These are phyloP conservation scores for Mionectes olivaceus DNA, from an alignment of 2,797 vertebrate species.

Conservation along the genomic window DNA sequence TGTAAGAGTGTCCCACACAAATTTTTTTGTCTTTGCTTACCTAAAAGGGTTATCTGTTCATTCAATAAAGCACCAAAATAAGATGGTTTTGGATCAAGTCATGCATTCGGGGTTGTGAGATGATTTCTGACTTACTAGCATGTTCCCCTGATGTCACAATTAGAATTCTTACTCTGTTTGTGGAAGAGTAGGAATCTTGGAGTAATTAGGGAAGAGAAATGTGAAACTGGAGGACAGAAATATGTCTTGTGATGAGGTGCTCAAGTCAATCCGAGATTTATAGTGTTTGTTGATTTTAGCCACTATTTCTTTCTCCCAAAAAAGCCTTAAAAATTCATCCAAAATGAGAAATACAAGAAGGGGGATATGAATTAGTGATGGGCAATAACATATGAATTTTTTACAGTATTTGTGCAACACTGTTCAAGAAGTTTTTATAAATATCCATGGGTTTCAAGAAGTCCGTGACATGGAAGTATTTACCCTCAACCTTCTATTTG, in stretches of 20 bases:
- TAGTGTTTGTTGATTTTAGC: not conserved
- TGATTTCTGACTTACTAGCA: not conserved
- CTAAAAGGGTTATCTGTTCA: not conserved
- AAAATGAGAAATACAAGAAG: not conserved
- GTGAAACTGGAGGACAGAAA: not conserved
- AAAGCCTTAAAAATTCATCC: not conserved
- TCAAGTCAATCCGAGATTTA: not conserved
- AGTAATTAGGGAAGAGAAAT: not conserved
- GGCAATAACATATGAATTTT: not conserved
- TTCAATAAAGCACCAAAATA: not conserved
- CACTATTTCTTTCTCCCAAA: not conserved
- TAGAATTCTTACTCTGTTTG: not conserved
- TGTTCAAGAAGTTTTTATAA: not conserved
- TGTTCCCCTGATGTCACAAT: not conserved
- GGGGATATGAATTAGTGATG: not conserved
- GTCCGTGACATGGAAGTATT: not conserved
- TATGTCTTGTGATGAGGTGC: not conserved
- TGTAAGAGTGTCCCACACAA: not conserved
- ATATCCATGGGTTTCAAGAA: not conserved
- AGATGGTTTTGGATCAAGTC: not conserved
- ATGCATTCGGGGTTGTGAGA: not conserved
- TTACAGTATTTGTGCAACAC: not conserved
- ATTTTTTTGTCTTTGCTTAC: not conserved
- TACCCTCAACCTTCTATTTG: not conserved
- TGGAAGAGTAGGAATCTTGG: constrained; percentile 5